These are phyloP conservation scores for Darevskia nairensis DNA, from an alignment of 2,797 vertebrate species.

Conservation along the genomic window DNA sequence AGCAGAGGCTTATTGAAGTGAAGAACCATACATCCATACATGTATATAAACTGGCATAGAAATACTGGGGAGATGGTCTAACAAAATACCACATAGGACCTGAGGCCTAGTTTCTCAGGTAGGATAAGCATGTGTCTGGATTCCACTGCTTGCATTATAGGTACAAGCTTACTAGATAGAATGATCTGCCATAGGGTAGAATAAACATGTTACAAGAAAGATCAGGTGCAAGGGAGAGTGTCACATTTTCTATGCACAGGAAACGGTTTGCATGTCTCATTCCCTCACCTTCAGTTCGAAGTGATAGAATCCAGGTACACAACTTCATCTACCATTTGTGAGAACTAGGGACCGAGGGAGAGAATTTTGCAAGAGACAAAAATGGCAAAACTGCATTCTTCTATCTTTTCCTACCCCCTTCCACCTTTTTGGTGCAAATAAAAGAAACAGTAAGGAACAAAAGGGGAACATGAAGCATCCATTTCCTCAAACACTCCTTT, in stretches of 20 bases:
- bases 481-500: not conserved
- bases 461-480: not conserved
- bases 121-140: not conserved
- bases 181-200: not conserved
- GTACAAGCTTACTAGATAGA: not conserved
- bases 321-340: not conserved
- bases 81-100: too few species aligned
- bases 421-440: not conserved
- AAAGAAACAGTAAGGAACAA: not conserved
- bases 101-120: not conserved
- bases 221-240: too few species aligned
- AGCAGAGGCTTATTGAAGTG: too few species aligned
- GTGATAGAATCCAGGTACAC: not conserved
- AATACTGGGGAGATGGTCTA: not conserved
- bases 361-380: not conserved
- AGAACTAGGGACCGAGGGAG: not conserved
- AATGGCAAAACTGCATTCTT: not conserved
- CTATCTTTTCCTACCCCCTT: not conserved
- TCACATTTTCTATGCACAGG: too few species aligned
- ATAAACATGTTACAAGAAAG: not conserved
- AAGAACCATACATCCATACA: not conserved
- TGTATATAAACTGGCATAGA: not conserved
- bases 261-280: not conserved
- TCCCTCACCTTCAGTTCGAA: not conserved
- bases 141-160: not conserved